Evolutionary conservation across 2,797 vertebrate genomes (phyloP), one percentile per base, ranked within the genome.

Genomic region (Rhadinocentrus ornatus): DNA sequence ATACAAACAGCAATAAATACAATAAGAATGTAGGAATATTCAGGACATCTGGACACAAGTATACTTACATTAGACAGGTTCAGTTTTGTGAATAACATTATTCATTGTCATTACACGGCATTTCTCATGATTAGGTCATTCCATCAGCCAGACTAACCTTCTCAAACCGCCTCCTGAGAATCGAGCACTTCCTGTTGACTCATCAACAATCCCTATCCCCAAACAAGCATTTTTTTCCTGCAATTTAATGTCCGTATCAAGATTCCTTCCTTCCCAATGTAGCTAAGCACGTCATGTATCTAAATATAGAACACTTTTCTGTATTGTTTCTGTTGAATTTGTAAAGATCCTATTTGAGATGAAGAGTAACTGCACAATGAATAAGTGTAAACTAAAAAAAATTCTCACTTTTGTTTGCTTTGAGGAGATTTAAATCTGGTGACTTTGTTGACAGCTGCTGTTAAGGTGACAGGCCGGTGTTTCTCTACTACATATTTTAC

Each of bases 141-240:
- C 86, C 85, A 85, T 6, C n/a, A 74, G 66, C 31, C 66, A 54
- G 69, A 78, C 71, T 66, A 77, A 78, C 60, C 77, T 65, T 26
- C 56, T 58, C 61, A 62, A 56, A 39, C 69, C 46, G 22, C 64
- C 78, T 78, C 78, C 80, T 46, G 75, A 78, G 68, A 78, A 48
- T 67, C 27, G 5, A 68, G 55, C 82, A 83, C 80, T 89, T 90
- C 78, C 87, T 87, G 86, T 78, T 89, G 89, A 90, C 79, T 87
- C 83, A 77, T 74, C 39, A 67, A 78, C 73, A 54, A 56, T n/a
- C n/a, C n/a, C 44, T 58, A 59, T 31, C 63, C 76, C 44, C 71
- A 87, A 82, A 89, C 80, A 83, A 83, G 71, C 58, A 76, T 84
- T 80, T 74, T 66, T 71, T 71, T 88, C 90, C 67, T 27, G 67